These are phyloP conservation scores for Probosciger aterrimus DNA, from an alignment of 2,113 vertebrate species.

Conservation along the genomic window DNA sequence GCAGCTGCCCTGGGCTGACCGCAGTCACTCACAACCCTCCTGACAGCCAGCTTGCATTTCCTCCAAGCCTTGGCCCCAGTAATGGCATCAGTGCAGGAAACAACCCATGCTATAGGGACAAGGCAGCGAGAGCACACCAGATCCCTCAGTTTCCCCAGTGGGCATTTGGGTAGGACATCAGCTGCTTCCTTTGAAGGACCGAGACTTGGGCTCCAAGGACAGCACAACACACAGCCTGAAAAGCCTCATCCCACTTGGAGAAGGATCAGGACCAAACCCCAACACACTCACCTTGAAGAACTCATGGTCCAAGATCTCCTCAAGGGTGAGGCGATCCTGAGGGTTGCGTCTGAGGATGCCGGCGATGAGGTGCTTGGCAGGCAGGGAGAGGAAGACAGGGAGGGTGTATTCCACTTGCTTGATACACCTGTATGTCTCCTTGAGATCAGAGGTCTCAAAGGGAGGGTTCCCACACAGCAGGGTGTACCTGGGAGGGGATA, in stretches of 20 bases:
- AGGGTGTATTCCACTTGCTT: slow-evolving; percentile 91
- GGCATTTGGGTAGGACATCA: background rate
- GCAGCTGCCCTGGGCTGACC: background rate
- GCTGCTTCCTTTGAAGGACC: background rate
- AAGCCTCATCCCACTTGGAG: background rate
- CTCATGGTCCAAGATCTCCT: slow-evolving; percentile 93
- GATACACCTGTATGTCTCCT: slow-evolving; percentile 97
- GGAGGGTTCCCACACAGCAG: slow-evolving; percentile 93
- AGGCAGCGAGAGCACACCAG: background rate
- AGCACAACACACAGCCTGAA: background rate
- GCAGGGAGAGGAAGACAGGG: slow-evolving; percentile 82
- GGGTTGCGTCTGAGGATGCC: slow-evolving; percentile 88
- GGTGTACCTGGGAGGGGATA: slow-evolving; percentile 84
- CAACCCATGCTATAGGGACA: background rate
- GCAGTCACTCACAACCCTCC: background rate
- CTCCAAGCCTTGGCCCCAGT: background rate
- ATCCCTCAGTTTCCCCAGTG: background rate
- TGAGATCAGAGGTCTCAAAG: slow-evolving; percentile 95
- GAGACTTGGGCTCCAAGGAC: background rate
- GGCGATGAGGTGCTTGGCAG: slow-evolving; percentile 88
- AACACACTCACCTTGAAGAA: slow-evolving; percentile 89
- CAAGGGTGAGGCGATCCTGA: slow-evolving; percentile 85
- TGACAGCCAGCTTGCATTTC: slow-evolving; percentile 41
- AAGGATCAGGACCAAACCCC: background rate
- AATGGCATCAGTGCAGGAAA: background rate